Evolutionary conservation across 2,888 invertebrate genomes (phyloP).

Genomic region (Nymphalis polychloros): DNA sequence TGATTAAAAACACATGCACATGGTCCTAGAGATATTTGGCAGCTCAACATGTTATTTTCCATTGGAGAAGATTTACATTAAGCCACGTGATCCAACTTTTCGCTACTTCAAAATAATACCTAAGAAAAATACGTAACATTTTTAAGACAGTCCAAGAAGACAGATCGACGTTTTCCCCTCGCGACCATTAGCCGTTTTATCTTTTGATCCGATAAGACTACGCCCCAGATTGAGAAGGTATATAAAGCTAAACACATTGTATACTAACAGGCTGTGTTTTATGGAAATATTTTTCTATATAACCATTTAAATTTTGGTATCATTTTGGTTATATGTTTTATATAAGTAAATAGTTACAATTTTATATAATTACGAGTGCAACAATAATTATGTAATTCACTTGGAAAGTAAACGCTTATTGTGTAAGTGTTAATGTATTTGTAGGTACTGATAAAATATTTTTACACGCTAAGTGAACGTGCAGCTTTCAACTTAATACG

Average conservation of each 20-base stretch:
- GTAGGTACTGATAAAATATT: not conserved
- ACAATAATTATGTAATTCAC: no score
- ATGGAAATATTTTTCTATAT: not conserved
- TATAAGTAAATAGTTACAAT: no score
- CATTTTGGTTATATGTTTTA: not conserved
- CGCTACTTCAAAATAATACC: not conserved
- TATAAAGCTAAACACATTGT: constrained; percentile 16
- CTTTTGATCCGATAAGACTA: constrained; percentile 36
- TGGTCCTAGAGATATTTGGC: no score
- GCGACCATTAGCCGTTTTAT: constrained; percentile 38
- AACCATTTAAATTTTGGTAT: not conserved
- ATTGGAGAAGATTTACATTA: not conserved
- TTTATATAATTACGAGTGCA: no score
- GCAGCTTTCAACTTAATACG: not conserved
- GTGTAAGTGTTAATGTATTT: no score
- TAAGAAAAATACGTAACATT: constrained; percentile 12
- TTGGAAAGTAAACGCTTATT: no score
- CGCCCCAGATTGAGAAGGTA: constrained; percentile 25
- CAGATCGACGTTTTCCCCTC: constrained; percentile 32
- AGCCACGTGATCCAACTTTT: not conserved
- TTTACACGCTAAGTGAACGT: not conserved
- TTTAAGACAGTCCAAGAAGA: constrained; percentile 22
- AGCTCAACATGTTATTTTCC: not conserved
- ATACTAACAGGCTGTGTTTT: constrained; percentile 7
- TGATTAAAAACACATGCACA: no score